Conservation (phyloP, 2,888 invertebrate species). For the Ennomos erosarius region DNA sequence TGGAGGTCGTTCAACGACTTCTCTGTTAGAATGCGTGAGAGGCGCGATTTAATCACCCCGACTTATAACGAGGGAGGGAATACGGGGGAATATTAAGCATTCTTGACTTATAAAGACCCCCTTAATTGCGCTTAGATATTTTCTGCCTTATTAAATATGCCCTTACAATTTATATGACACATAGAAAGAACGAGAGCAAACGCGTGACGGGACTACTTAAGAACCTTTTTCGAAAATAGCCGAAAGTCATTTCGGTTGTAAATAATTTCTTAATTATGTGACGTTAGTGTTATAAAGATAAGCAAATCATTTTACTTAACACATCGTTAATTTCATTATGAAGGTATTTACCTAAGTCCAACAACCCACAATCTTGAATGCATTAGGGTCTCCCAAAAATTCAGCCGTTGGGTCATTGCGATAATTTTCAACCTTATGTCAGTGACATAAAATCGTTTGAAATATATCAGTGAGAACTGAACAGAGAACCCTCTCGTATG, state of each 20-base stretch:
- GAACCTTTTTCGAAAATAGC: slow-evolving; percentile 33
- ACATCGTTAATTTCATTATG: slow-evolving; percentile 20
- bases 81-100: slow-evolving; percentile 69
- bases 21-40: slow-evolving; percentile 71
- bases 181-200: slow-evolving; percentile 53
- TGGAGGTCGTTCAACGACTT: slow-evolving; percentile 58
- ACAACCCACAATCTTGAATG: slow-evolving; percentile 1
- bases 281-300: slow-evolving; percentile 20
- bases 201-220: slow-evolving; percentile 50
- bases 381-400: background rate
- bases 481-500: no score
- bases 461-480: no score
- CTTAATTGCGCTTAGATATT: slow-evolving; percentile 74
- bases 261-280: slow-evolving; percentile 30
- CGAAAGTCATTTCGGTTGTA: slow-evolving; percentile 15
- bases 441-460: no score
- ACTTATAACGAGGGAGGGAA: slow-evolving; percentile 68
- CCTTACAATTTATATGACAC: slow-evolving; percentile 63
- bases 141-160: slow-evolving; percentile 70
- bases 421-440: no score
- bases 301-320: slow-evolving; percentile 24
- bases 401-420: no score
- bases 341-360: slow-evolving; percentile 6
- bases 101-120: slow-evolving; percentile 74
- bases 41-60: slow-evolving; percentile 77